phyloP scores from a whole-genome alignment of 1,140 invertebrate genomes.

The Nasonia longicornis region DNA sequence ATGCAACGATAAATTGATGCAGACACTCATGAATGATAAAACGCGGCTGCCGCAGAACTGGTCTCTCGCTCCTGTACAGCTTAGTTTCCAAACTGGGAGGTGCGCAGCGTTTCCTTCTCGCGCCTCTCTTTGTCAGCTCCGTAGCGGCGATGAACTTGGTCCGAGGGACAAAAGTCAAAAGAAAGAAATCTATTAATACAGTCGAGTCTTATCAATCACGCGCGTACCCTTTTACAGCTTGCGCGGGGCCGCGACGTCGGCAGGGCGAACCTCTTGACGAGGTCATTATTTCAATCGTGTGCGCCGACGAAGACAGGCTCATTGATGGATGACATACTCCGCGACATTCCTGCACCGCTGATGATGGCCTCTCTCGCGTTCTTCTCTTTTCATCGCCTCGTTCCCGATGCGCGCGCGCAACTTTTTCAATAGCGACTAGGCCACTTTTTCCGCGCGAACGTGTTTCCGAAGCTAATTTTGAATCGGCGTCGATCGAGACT shows the following conservation, averaged over 20 bases:
- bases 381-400: neutral
- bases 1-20: slow-evolving; percentile 30
- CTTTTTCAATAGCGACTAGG: slow-evolving; percentile 2
- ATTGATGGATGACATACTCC: slow-evolving; percentile 20
- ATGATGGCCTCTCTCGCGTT: neutral
- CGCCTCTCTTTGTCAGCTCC: too few relatives aligned
- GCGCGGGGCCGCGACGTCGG: neutral
- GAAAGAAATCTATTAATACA: neutral
- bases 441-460: neutral
- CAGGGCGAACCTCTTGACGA: neutral
- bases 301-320: neutral
- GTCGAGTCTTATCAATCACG: slow-evolving; percentile 35
- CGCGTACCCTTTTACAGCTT: neutral
- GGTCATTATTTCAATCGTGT: slow-evolving; percentile 25
- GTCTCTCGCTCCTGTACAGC: neutral
- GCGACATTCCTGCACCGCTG: neutral
- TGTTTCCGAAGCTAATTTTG: neutral
- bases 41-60: neutral
- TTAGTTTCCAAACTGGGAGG: slow-evolving; percentile 23
- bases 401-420: neutral
- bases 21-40: slow-evolving; percentile 38
- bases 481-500: neutral
- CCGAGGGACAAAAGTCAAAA: neutral
- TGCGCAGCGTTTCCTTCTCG: neutral
- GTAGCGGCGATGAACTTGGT: neutral